Conservation (phyloP, 2,888 invertebrate species). For the Salpingus planirostris region DNA sequence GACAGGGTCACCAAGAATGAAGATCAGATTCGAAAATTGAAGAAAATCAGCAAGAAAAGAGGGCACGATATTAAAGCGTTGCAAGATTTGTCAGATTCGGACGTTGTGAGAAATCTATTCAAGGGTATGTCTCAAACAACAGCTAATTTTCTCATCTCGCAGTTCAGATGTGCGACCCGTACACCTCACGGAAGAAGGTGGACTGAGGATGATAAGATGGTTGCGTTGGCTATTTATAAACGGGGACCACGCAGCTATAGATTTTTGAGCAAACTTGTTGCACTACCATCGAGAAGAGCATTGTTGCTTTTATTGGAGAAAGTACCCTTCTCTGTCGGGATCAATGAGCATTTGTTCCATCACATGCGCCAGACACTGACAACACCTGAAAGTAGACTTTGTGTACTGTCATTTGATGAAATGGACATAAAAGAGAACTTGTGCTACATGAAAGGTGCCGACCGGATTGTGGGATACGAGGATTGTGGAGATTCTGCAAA, state of each 20-base stretch:
- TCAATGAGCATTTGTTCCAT: constrained; percentile 14
- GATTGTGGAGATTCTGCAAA: constrained; percentile 9
- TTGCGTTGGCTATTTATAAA: constrained; percentile 1
- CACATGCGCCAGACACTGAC: constrained; percentile 5
- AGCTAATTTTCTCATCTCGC: neutral
- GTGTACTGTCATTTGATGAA: constrained; percentile 14
- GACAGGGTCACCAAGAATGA: constrained; percentile 10
- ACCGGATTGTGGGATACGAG: constrained; percentile 15
- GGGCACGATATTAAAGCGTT: neutral
- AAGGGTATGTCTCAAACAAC: neutral
- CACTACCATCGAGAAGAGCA: constrained; percentile 7
- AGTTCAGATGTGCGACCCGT: neutral
- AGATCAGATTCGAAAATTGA: constrained; percentile 12
- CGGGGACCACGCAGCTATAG: constrained; percentile 3
- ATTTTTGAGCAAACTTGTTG: constrained; percentile 11
- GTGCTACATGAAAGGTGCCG: constrained; percentile 9
- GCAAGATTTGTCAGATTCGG: neutral
- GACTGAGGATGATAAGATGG: neutral
- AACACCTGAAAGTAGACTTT: constrained; percentile 5
- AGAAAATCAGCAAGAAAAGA: constrained; percentile 1
- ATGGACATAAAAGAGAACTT: constrained; percentile 17
- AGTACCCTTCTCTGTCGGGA: constrained; percentile 11
- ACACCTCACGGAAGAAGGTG: neutral
- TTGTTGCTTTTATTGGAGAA: constrained; percentile 8
- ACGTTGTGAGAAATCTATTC: neutral